phyloP scores from a whole-genome alignment of 2,888 invertebrate species.

The Dioctria linearis region DNA sequence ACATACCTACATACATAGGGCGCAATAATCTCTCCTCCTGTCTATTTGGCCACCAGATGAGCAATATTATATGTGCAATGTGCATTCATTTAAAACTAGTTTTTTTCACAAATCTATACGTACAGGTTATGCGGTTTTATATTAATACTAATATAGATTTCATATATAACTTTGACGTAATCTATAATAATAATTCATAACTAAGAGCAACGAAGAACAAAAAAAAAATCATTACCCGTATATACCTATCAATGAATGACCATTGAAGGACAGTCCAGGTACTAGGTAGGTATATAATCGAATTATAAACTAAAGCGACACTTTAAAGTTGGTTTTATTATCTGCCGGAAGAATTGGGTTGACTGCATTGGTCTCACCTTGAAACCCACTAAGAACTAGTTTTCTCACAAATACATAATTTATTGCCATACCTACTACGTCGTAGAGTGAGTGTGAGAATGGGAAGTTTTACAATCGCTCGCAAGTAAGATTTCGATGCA shows the following conservation, averaged over 20 bases:
- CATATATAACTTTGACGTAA: too few relatives aligned
- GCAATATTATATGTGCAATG: background rate
- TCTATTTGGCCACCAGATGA: background rate
- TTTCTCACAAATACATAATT: slow-evolving; percentile 30
- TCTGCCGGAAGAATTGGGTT: slow-evolving; percentile 7
- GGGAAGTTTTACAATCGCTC: background rate
- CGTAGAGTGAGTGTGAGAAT: slow-evolving; percentile 1
- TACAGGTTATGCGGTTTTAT: background rate
- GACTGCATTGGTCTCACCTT: background rate
- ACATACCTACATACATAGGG: background rate
- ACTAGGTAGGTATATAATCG: background rate
- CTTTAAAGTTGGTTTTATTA: background rate
- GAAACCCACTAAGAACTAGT: background rate
- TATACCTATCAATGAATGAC: background rate
- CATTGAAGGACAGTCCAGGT: background rate
- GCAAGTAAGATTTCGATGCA: background rate
- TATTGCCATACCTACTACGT: slow-evolving; percentile 44
- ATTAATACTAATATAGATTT: background rate
- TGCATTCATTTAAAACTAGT: background rate
- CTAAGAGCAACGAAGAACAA: background rate
- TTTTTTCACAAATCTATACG: background rate
- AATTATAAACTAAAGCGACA: background rate
- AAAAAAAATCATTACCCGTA: background rate
- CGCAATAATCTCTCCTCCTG: too few relatives aligned
- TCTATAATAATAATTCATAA: background rate